phyloP scores from a whole-genome alignment of 1,140 invertebrate genomes.

The Eriocheir sinensis region DNA sequence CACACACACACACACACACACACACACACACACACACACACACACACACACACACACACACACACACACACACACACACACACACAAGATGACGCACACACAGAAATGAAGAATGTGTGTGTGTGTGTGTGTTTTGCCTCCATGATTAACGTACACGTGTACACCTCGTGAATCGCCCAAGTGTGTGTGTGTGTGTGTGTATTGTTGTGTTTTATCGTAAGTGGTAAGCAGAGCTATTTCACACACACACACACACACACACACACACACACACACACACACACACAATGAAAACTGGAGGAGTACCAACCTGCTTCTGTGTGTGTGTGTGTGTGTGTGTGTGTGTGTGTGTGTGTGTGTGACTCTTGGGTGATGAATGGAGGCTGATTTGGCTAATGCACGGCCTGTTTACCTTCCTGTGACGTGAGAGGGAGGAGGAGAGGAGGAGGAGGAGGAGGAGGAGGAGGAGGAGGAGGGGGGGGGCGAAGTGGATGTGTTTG shows the following conservation, averaged over 20 bases:
- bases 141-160: too few species aligned
- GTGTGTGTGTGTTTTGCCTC: background rate
- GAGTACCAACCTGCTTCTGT: too few species aligned
- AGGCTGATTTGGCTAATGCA: background rate
- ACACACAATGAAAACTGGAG: too few species aligned
- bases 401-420: background rate
- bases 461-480: background rate
- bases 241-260: too few species aligned
- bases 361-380: background rate
- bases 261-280: too few species aligned
- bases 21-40: background rate
- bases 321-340: background rate
- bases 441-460: background rate
- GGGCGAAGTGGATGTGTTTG: too few species aligned
- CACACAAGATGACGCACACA: background rate
- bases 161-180: too few species aligned
- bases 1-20: too few species aligned
- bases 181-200: too few species aligned
- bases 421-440: background rate
- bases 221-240: too few species aligned
- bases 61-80: background rate
- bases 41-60: background rate
- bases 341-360: background rate
- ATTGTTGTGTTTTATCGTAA: too few species aligned
- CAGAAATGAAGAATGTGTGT: background rate